These are phyloP conservation scores for Eulithis testata DNA, from an alignment of 2,888 invertebrate genomes.

Conservation along the genomic window DNA sequence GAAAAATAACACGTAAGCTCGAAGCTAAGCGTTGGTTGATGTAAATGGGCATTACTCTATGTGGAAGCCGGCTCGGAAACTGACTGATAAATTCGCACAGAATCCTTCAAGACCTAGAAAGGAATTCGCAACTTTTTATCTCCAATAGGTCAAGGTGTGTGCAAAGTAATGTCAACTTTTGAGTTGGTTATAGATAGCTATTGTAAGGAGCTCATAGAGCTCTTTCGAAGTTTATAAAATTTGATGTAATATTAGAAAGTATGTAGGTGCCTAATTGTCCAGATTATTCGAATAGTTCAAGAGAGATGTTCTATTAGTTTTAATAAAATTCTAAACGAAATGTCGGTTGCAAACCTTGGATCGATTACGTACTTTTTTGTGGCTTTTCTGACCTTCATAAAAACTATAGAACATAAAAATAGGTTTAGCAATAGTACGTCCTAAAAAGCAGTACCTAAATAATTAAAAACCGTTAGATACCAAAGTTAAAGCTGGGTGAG, in stretches of 20 bases:
- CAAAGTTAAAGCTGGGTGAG: slow-evolving; percentile 47
- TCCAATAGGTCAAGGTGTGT: slow-evolving; percentile 14
- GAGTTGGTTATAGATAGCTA: slow-evolving; percentile 32
- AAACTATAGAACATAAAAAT: slow-evolving; percentile 18
- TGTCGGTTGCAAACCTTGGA: not conserved
- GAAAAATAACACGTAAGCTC: not conserved
- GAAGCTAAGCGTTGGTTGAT: slow-evolving; percentile 3
- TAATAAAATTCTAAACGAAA: not conserved
- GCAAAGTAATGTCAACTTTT: slow-evolving; percentile 20
- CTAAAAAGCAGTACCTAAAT: slow-evolving; percentile 27
- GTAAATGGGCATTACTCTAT: not conserved
- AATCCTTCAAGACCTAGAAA: slow-evolving; percentile 3
- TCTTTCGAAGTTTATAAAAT: slow-evolving; percentile 41
- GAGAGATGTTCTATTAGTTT: slow-evolving; percentile 16
- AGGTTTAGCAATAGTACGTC: slow-evolving; percentile 32
- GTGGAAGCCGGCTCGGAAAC: slow-evolving; percentile 6
- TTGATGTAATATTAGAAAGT: slow-evolving; percentile 36
- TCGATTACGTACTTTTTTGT: slow-evolving; percentile 3
- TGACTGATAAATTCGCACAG: slow-evolving; percentile 15
- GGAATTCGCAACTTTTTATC: slow-evolving; percentile 15
- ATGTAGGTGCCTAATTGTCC: slow-evolving; percentile 7
- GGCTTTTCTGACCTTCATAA: not conserved
- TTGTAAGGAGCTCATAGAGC: slow-evolving; percentile 39
- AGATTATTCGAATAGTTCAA: slow-evolving; percentile 11
- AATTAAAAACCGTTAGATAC: slow-evolving; percentile 38